These are phyloP conservation scores for Nansenia antarctica DNA, from an alignment of 2,113 vertebrate genomes.

Conservation along the genomic window DNA sequence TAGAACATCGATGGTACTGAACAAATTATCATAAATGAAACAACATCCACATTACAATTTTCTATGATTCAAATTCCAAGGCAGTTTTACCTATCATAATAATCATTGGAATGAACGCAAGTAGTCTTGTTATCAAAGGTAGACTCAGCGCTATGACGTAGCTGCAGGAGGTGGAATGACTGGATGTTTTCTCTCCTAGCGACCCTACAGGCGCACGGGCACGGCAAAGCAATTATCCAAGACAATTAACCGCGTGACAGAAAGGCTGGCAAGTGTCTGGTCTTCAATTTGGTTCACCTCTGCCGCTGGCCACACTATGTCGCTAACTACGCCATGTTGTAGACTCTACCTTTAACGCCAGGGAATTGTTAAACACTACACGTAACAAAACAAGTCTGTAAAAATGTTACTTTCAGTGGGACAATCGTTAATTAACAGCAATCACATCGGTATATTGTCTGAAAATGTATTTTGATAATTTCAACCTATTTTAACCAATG, in stretches of 20 bases:
- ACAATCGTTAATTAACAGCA: conserved; percentile 5
- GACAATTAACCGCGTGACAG: no score
- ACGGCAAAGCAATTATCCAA: no score
- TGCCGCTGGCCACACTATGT: no score
- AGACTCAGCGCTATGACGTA: no score
- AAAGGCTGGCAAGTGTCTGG: no score
- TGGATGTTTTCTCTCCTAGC: no score
- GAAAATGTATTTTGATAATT: conserved; percentile 44
- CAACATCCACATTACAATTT: conserved; percentile 62
- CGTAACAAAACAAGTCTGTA: conserved; percentile 51
- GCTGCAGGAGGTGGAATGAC: no score
- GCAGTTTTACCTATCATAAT: conserved; percentile 55
- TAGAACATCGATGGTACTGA: conserved; percentile 67
- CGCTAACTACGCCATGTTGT: no score
- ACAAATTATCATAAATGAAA: conserved; percentile 59
- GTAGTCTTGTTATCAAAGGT: conserved; percentile 42
- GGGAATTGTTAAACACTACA: conserved; percentile 66
- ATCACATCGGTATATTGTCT: conserved; percentile 60
- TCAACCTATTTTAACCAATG: conserved; percentile 68
- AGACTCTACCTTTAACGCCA: no score
- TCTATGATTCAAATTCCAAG: conserved; percentile 48
- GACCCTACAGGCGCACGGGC: no score
- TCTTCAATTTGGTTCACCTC: no score
- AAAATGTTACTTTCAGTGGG: conserved; percentile 58
- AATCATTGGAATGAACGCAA: conserved; percentile 60